Evolutionary conservation across 2,113 vertebrate species (phyloP).

Genomic region (Malaclemys terrapin): DNA sequence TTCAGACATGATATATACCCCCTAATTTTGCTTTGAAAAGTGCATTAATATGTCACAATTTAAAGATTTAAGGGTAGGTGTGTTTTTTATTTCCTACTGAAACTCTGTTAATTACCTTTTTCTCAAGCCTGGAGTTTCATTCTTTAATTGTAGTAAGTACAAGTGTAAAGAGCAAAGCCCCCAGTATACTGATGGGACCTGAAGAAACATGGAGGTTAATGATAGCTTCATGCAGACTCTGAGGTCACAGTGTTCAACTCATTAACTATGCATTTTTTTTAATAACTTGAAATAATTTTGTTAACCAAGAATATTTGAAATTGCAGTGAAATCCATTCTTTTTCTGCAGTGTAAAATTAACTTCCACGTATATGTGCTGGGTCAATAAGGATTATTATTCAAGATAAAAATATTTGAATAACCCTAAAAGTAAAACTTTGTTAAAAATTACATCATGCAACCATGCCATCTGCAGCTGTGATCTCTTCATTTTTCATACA

Average conservation of each 20-base stretch:
- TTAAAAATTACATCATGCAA: background rate
- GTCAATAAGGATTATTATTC: background rate
- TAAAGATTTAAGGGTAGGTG: slow-evolving; percentile 25
- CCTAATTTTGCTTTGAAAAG: slow-evolving; percentile 9
- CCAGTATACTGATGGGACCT: background rate
- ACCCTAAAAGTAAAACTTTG: background rate
- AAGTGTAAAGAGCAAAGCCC: background rate
- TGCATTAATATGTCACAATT: slow-evolving; percentile 7
- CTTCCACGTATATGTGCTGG: background rate
- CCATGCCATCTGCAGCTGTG: background rate
- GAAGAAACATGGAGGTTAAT: background rate
- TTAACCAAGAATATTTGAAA: background rate
- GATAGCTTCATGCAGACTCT: slow-evolving; percentile 6
- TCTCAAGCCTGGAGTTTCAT: slow-evolving; percentile 20
- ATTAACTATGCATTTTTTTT: background rate
- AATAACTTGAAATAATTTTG: background rate
- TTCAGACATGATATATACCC: slow-evolving; percentile 4
- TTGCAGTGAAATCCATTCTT: background rate
- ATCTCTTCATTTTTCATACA: slow-evolving; percentile 8
- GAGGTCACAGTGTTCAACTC: background rate
- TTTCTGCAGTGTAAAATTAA: background rate
- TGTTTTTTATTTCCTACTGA: background rate
- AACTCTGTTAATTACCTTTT: background rate
- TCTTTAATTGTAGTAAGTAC: slow-evolving; percentile 28
- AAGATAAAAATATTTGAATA: slow-evolving; percentile 20